These are phyloP conservation scores for Malurus alboscapulatus DNA, from an alignment of 2,113 vertebrate species.

Conservation along the genomic window DNA sequence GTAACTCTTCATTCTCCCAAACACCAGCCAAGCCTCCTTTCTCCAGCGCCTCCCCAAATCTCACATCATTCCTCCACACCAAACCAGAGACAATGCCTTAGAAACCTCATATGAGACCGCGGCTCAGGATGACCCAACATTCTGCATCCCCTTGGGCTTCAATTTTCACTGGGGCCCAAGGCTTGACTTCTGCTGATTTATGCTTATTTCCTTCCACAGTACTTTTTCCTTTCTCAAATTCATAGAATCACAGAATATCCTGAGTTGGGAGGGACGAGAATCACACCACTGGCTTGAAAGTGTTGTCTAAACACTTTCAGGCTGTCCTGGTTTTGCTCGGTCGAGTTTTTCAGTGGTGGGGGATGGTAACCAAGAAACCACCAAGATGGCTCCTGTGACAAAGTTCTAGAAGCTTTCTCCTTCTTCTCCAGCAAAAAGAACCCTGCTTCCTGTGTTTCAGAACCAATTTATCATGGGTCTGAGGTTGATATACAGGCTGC, in stretches of 20 bases:
- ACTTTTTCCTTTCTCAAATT: neutral
- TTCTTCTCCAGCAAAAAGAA: too few relatives aligned
- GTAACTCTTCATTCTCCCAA: neutral
- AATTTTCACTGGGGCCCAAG: rapidly evolving
- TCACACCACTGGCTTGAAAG: neutral
- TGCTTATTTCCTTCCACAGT: neutral
- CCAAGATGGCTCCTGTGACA: too few relatives aligned
- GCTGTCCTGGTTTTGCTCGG: too few relatives aligned
- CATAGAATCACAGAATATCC: neutral
- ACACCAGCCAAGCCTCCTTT: neutral
- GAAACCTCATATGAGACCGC: neutral
- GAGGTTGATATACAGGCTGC: too few relatives aligned
- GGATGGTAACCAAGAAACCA: too few relatives aligned
- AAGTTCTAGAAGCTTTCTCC: too few relatives aligned
- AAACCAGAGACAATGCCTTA: neutral
- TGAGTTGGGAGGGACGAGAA: neutral
- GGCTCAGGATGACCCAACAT: neutral
- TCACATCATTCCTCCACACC: neutral
- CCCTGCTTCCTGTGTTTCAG: too few relatives aligned
- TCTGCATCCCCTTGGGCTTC: too few relatives aligned
- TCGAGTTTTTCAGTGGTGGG: too few relatives aligned
- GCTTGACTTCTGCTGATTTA: neutral
- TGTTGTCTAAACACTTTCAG: neutral
- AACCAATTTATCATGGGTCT: too few relatives aligned
- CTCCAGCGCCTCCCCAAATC: neutral